Evolutionary conservation across 2,888 invertebrate genomes (phyloP).

Genomic region (Diabrotica balteata): DNA sequence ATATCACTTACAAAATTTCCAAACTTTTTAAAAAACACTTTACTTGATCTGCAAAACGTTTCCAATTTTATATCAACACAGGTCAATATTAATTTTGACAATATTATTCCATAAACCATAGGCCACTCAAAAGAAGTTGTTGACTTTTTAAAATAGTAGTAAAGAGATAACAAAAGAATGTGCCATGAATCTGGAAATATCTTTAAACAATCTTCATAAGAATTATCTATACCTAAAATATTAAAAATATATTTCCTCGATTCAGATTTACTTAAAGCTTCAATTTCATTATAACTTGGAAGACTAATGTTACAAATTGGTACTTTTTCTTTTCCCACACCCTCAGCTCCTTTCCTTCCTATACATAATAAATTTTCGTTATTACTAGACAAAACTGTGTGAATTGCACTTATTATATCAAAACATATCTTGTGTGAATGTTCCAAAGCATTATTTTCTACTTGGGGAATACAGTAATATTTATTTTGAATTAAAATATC

Average conservation of each 20-base stretch:
- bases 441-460: constrained; percentile 71
- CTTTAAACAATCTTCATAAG: constrained; percentile 48
- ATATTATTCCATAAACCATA: constrained; percentile 66
- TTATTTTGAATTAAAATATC: constrained; percentile 71
- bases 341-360: constrained; percentile 44
- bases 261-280: constrained; percentile 44
- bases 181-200: constrained; percentile 67
- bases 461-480: constrained; percentile 73
- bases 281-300: constrained; percentile 56
- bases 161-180: constrained; percentile 66
- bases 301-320: constrained; percentile 41
- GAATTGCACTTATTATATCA: constrained; percentile 70
- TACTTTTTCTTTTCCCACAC: constrained; percentile 42
- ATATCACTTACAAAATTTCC: constrained; percentile 29
- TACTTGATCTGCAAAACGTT: constrained; percentile 50
- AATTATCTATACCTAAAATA: constrained; percentile 28
- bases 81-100: constrained; percentile 67
- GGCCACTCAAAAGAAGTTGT: constrained; percentile 55
- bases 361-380: constrained; percentile 49
- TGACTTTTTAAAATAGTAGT: constrained; percentile 64
- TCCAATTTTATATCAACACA: constrained; percentile 68
- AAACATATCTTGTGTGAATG: constrained; percentile 69
- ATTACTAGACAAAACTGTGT: constrained; percentile 53
- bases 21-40: constrained; percentile 7
- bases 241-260: constrained; percentile 51